Percentiles rank a stretch among this genome's conserved stretches.
Evolutionary conservation across 2,797 vertebrate species (phyloP).

Genomic region (Sitta carolinensis): DNA sequence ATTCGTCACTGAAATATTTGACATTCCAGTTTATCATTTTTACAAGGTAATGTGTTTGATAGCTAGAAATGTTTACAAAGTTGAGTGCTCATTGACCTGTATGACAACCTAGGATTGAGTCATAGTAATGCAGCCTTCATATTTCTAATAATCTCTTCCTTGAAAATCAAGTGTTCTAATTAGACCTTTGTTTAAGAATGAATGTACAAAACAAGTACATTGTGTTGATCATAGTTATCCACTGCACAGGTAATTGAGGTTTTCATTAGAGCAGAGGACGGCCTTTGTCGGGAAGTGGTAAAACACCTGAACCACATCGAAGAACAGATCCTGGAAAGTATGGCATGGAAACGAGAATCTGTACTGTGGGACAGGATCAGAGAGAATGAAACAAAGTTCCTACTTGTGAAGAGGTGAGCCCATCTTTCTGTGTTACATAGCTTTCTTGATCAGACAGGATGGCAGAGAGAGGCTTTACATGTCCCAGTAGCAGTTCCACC

Average conservation of each 20-base stretch:
- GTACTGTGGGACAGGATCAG: conserved; percentile 85
- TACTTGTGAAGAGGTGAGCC: conserved; percentile 84
- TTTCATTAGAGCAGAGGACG: conserved; percentile 88
- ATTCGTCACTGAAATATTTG: conserved; percentile 83
- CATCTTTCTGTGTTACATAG: rapidly evolving
- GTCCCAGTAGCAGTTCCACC: neutral
- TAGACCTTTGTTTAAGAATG: neutral
- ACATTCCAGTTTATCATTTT: conserved; percentile 90
- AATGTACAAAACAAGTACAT: neutral
- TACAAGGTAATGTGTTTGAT: conserved; percentile 84
- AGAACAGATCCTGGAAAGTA: conserved; percentile 89
- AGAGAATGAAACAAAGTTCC: conserved; percentile 85
- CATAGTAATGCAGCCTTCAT: neutral
- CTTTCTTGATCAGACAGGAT: neutral
- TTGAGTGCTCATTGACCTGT: neutral
- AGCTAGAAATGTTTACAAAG: neutral
- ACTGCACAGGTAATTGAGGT: conserved; percentile 87
- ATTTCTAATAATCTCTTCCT: neutral
- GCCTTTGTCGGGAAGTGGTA: conserved; percentile 89
- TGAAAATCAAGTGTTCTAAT: neutral
- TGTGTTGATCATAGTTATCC: neutral
- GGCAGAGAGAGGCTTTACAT: rapidly evolving
- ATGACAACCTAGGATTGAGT: rapidly evolving
- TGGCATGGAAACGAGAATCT: conserved; percentile 86
- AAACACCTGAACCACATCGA: conserved; percentile 92